Evolutionary conservation across 2,797 vertebrate genomes (phyloP), one percentile per base, ranked within the genome.

Genomic region (Carapus acus): DNA sequence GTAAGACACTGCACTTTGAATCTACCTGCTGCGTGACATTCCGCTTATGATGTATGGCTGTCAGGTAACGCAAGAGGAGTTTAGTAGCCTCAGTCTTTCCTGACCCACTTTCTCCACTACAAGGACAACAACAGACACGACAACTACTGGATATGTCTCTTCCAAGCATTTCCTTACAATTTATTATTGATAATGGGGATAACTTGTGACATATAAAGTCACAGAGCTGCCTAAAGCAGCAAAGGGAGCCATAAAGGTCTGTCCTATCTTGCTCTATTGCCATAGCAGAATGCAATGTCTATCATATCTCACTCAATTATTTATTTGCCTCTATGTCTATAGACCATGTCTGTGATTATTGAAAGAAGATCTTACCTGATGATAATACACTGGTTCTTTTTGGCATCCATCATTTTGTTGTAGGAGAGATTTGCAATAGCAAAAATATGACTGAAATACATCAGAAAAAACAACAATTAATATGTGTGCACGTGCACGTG

Each of bases 51-150:
- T 94, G 94, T 80, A 96, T 86, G 0, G 94, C 90, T 49, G 94
- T 92, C 80, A 98, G 79, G 85, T 94, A 98, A 59, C 92, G 91
- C 61, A 97, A 88, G 64, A 98, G 89, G 72, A 97, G 77, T 74
- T 98, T 98, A 7, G 93, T 97, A 52, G 96, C 92, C 79, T 98
- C 94, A 0, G 96, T 98, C 80, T 97, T 97, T 7, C 96, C 96
- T 0, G 94, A 94, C 18, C 95, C 96, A 0, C 94, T 98, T 85
- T 98, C 96, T 52, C 94, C 95, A 27, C 95, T 98, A 76, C 3
- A 66, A 58, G 34, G 62, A 44, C 19, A 40, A 29, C 23, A 52
- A 62, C 1, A 4, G n/a, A n/a, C n/a, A n/a, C n/a, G n/a, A n/a
- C n/a, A n/a, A n/a, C n/a, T n/a, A n/a, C n/a, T n/a, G n/a, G n/a